These are phyloP conservation scores for Sogatella furcifera DNA, from an alignment of 1,140 invertebrate genomes.

Conservation along the genomic window DNA sequence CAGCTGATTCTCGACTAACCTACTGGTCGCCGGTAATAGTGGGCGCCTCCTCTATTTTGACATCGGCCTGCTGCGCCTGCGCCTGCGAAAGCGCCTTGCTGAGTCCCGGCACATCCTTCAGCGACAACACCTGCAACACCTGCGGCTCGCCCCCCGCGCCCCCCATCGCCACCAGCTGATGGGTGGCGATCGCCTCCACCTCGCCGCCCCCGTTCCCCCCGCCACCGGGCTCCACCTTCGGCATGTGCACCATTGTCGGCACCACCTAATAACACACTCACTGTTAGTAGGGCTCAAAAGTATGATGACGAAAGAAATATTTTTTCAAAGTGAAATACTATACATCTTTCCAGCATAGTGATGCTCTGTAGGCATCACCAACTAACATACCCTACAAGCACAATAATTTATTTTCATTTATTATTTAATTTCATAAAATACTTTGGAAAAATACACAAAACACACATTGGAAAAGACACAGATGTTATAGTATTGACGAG, in stretches of 20 bases:
- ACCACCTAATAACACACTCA: slow-evolving; percentile 45
- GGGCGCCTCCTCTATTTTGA: slow-evolving; percentile 11
- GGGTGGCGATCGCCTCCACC: slow-evolving; percentile 50
- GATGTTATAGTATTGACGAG: too few relatives aligned
- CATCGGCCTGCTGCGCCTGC: slow-evolving; percentile 24
- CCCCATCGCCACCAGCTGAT: slow-evolving; percentile 64
- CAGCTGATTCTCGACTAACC: background rate
- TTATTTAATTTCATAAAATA: too few relatives aligned
- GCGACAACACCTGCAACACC: slow-evolving; percentile 59
- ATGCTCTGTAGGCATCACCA: too few relatives aligned
- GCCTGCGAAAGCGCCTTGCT: slow-evolving; percentile 55
- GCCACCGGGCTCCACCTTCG: slow-evolving; percentile 54
- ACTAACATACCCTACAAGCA: too few relatives aligned
- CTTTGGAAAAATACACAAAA: too few relatives aligned
- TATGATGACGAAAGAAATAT: too few relatives aligned
- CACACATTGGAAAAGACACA: too few relatives aligned
- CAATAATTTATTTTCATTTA: too few relatives aligned
- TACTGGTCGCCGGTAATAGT: slow-evolving; percentile 17
- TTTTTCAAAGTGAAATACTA: too few relatives aligned
- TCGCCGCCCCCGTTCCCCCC: slow-evolving; percentile 40
- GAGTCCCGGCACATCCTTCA: slow-evolving; percentile 67
- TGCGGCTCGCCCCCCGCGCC: slow-evolving; percentile 49
- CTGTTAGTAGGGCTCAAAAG: too few relatives aligned
- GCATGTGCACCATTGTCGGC: slow-evolving; percentile 69
- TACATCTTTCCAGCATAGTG: too few relatives aligned